A percentile compares a stretch with the other conserved stretches of the same genome.
phyloP scores from a whole-genome alignment of 2,888 invertebrate species.

The Platypus cylindrus region DNA sequence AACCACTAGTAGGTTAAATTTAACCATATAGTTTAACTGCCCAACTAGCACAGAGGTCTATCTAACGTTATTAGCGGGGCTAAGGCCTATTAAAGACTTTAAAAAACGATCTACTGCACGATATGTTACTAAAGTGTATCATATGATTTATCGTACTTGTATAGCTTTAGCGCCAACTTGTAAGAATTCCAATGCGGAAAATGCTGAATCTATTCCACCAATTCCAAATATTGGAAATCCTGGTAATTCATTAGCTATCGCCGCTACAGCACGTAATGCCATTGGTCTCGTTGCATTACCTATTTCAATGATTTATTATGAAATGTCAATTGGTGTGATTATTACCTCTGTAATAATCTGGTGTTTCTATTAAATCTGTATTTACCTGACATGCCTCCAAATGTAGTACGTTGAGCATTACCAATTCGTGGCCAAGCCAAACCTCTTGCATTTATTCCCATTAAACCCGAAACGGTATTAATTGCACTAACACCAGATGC shows the following conservation, averaged over 20 bases:
- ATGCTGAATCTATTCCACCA: conserved; percentile 95
- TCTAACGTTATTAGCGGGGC: too few species aligned
- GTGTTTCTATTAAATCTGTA: not conserved
- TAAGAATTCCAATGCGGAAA: conserved; percentile 87
- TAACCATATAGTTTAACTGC: too few species aligned
- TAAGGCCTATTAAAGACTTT: too few species aligned
- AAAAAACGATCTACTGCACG: not conserved
- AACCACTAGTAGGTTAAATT: too few species aligned
- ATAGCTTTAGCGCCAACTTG: conserved; percentile 85
- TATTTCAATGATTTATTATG: not conserved
- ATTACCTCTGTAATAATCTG: too few species aligned
- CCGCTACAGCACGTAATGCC: conserved; percentile 81
- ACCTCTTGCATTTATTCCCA: conserved; percentile 71
- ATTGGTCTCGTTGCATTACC: conserved; percentile 92
- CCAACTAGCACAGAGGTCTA: too few species aligned
- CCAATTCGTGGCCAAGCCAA: conserved; percentile 91
- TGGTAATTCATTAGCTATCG: conserved; percentile 71
- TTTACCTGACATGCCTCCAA: conserved; percentile 64
- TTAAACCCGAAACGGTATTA: conserved; percentile 92
- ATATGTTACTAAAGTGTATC: too few species aligned
- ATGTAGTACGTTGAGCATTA: conserved; percentile 68
- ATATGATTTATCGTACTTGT: conserved; percentile 41
- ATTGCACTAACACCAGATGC: conserved; percentile 95
- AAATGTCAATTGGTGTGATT: too few species aligned
- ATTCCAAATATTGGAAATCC: conserved; percentile 80